These are phyloP conservation scores for Halcyon smyrnensis DNA, from an alignment of 2,797 vertebrate species.

Conservation along the genomic window DNA sequence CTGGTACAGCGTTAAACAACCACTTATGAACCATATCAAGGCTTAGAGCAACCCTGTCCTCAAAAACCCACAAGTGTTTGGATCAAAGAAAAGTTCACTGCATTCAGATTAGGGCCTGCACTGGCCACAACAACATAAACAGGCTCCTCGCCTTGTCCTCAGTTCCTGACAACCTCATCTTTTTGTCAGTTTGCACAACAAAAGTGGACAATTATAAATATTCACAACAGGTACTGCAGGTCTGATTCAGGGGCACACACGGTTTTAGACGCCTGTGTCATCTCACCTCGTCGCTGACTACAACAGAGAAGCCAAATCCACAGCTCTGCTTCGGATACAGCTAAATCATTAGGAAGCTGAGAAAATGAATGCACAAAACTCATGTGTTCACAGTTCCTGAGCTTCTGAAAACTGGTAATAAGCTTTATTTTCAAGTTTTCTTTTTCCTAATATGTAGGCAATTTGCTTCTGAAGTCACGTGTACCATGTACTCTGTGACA, in stretches of 20 bases:
- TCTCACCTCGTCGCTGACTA: background rate
- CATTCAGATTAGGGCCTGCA: background rate
- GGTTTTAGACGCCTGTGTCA: background rate
- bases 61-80: background rate
- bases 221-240: background rate
- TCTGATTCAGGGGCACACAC: background rate
- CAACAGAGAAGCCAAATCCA: background rate
- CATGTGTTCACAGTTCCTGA: background rate
- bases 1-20: background rate
- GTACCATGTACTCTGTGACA: background rate
- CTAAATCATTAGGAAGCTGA: background rate
- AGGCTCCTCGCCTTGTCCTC: background rate
- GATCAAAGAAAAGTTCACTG: background rate
- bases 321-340: background rate
- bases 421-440: background rate
- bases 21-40: rapidly evolving
- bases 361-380: background rate
- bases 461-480: background rate
- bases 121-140: background rate
- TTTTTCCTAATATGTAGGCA: background rate
- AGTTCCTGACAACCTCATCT: background rate
- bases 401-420: background rate
- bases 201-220: background rate
- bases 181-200: background rate
- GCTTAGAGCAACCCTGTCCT: background rate